Evolutionary conservation across 2,888 invertebrate species (phyloP), one percentile per base, ranked within the genome.

Genomic region (Luffia ferchaultella): DNA sequence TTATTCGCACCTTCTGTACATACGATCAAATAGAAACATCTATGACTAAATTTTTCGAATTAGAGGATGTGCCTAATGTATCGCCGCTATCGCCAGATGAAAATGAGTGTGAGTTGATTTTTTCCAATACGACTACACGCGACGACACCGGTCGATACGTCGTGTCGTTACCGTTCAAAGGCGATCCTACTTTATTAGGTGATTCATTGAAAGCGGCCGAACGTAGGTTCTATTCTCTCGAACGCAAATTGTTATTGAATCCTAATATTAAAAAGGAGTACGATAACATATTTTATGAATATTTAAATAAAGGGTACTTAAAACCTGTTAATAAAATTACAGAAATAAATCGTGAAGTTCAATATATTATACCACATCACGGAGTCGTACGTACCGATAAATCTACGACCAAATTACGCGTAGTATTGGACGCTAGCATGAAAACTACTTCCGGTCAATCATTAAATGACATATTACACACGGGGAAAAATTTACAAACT

Each of bases 81-180:
- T 30, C 49, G 42, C n/a, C 45, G 49, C 50, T 45, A 16, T 20
- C 41, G n/a, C 47, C 45, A 5, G 46, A 42, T 9, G 55, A 54
- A 16, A 9, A 43, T 18, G 53, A 53, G 49, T 54, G 54, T 53
- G 55, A 56, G 20, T 42, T 2, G 42, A n/a, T 50, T 47, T 49
- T 53, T 50, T 20, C 16, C 1, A 19, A 17, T 1, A 54, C 52
- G 20, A 55, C 52, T 42, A 20, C 20, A 3, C 53, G 55, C 42
- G 52, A 56, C 40, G 17, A 9, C 17, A 51, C 20, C 47, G 53
- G 54, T 17, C 46, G 55, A 42, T 54, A 52, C 12, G 45, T 45
- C 2, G 52, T 54, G 17, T 49, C 46, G 1, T 45, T 57, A 16
- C 55, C 54, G 1, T 55, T 57, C 43, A 40, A 44, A 9, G 45